Percentiles rank a stretch among this genome's conserved stretches.
Evolutionary conservation across 2,113 vertebrate genomes (phyloP).

Genomic region (Dipodomys spectabilis): DNA sequence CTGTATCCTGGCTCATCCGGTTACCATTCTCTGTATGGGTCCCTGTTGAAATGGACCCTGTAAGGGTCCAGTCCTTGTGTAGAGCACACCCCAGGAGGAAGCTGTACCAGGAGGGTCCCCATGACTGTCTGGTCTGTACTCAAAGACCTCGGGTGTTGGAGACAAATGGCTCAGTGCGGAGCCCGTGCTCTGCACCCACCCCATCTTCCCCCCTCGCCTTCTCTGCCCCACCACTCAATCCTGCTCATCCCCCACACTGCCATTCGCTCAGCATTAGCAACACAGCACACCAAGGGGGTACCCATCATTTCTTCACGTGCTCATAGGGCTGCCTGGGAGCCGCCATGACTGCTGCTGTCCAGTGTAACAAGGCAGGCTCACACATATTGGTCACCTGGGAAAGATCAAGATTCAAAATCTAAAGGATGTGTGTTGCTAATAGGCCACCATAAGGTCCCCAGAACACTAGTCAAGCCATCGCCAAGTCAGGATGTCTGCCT

Average conservation of each 20-base stretch:
- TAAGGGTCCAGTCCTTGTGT: background rate
- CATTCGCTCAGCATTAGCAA: background rate
- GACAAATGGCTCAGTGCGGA: background rate
- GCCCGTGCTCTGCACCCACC: background rate
- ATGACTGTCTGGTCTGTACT: too few species aligned
- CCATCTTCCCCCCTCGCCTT: background rate
- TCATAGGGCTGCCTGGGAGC: too few species aligned
- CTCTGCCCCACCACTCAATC: too few species aligned
- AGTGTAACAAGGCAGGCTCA: too few species aligned
- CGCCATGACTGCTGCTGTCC: background rate
- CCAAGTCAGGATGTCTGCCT: too few species aligned
- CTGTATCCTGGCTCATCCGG: background rate
- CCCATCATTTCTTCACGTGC: fast-evolving
- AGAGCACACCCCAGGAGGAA: background rate
- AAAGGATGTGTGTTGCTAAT: background rate
- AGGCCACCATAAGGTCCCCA: too few species aligned
- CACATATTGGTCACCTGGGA: background rate
- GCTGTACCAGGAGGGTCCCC: background rate
- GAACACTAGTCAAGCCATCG: too few species aligned
- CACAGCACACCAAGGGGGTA: too few species aligned
- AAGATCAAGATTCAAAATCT: background rate
- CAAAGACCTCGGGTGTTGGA: too few species aligned
- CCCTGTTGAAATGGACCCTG: background rate
- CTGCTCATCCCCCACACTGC: too few species aligned
- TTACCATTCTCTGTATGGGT: background rate